phyloP scores from a whole-genome alignment of 2,113 vertebrate species.

The Anoura caudifer region DNA sequence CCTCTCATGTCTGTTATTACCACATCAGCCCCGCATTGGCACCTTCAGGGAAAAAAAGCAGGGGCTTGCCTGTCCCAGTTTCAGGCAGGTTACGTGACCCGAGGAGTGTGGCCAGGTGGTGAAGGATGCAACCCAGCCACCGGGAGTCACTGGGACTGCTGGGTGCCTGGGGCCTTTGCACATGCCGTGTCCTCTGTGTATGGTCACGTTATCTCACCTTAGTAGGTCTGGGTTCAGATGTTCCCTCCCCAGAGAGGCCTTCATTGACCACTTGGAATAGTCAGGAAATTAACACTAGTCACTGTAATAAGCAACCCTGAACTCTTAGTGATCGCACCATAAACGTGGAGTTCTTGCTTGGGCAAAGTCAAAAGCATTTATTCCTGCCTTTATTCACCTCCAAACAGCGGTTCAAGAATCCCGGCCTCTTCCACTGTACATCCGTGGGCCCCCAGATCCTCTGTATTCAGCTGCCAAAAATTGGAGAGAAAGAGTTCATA shows the following conservation, averaged over 20 bases:
- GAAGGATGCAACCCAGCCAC: background rate
- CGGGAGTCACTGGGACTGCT: background rate
- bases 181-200: rapidly evolving
- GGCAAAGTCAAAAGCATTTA: background rate
- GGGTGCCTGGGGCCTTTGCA: background rate
- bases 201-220: background rate
- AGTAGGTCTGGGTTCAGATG: background rate
- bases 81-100: background rate
- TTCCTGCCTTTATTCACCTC: background rate
- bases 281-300: background rate
- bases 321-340: background rate
- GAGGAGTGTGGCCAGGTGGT: background rate
- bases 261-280: background rate
- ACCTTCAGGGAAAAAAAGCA: background rate
- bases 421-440: background rate
- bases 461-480: background rate
- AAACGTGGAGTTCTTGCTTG: background rate
- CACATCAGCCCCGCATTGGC: background rate
- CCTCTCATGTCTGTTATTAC: background rate
- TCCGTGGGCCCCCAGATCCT: background rate
- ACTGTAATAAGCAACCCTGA: background rate
- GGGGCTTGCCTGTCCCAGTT: background rate
- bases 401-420: background rate
- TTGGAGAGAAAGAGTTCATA: rapidly evolving
- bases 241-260: background rate